phyloP scores from a whole-genome alignment of 2,888 invertebrate genomes.

The Bimastos eiseni region DNA sequence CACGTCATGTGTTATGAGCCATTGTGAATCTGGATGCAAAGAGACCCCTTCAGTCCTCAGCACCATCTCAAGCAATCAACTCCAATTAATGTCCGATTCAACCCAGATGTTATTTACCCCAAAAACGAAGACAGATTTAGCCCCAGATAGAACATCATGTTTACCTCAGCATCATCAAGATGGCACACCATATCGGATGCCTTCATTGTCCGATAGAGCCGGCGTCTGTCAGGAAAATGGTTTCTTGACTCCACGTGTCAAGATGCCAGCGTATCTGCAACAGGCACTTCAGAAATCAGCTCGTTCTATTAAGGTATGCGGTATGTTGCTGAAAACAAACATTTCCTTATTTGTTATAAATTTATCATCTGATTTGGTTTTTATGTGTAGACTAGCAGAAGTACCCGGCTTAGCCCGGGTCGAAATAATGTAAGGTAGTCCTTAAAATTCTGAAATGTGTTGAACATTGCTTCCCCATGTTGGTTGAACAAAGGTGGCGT shows the following conservation, averaged over 20 bases:
- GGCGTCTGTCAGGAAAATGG: not conserved
- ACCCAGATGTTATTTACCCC: not conserved
- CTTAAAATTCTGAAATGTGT: too few relatives aligned
- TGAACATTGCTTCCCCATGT: too few relatives aligned
- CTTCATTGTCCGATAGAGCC: not conserved
- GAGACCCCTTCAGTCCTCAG: not conserved
- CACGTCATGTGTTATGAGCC: constrained; percentile 4
- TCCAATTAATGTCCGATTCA: not conserved
- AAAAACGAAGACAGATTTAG: not conserved
- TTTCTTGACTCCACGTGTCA: not conserved
- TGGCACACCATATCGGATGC: not conserved
- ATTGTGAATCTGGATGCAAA: not conserved
- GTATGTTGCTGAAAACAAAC: not conserved
- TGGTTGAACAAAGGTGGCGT: too few relatives aligned
- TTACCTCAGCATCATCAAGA: not conserved
- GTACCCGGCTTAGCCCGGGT: too few relatives aligned
- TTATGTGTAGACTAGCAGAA: too few relatives aligned
- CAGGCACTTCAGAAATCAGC: constrained; percentile 22
- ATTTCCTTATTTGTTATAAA: not conserved
- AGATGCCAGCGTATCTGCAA: not conserved
- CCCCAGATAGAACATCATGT: not conserved
- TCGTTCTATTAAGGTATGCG: not conserved
- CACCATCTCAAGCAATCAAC: not conserved
- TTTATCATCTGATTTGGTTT: too few relatives aligned
- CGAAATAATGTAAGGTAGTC: too few relatives aligned